phyloP scores from a whole-genome alignment of 2,888 invertebrate genomes.

The Drosophila rubida region DNA sequence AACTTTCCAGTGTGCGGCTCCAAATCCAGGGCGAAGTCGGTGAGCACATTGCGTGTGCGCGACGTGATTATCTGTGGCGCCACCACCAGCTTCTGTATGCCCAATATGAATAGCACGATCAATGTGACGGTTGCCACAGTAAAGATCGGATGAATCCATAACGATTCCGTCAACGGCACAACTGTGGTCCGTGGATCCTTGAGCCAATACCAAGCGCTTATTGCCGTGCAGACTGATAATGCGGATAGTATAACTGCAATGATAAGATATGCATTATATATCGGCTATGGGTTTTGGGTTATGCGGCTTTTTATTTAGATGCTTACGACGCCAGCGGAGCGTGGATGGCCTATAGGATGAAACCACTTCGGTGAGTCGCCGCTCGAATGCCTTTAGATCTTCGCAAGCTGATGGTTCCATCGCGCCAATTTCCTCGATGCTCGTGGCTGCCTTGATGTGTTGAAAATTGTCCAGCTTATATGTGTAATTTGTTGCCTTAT shows the following conservation, averaged over 20 bases:
- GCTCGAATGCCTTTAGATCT: constrained; percentile 99
- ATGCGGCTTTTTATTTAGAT: background rate
- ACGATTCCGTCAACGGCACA: constrained; percentile 94
- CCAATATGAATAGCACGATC: constrained; percentile 94
- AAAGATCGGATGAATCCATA: constrained; percentile 97
- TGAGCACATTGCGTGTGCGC: constrained; percentile 94
- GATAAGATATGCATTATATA: background rate
- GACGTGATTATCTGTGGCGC: constrained; percentile 98
- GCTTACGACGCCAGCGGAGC: constrained; percentile 97
- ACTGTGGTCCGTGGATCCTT: constrained; percentile 97
- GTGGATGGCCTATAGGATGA: constrained; percentile 97
- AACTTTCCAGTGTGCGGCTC: constrained; percentile 92
- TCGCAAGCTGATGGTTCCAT: constrained; percentile 96
- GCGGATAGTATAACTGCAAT: constrained; percentile 91
- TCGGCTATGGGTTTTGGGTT: background rate
- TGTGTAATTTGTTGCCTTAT: constrained; percentile 45
- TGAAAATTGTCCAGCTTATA: constrained; percentile 76
- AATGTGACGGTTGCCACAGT: constrained; percentile 93
- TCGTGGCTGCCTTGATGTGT: constrained; percentile 70
- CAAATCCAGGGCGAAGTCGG: constrained; percentile 95
- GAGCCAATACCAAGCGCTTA: constrained; percentile 98
- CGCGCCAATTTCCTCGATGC: constrained; percentile 74
- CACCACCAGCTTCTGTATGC: constrained; percentile 97
- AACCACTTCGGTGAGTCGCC: constrained; percentile 98
- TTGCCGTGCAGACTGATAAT: constrained; percentile 95